Evolutionary conservation across 2,888 invertebrate genomes (phyloP), one percentile per base, ranked within the genome.

Genomic region (Aspidiotus destructor): DNA sequence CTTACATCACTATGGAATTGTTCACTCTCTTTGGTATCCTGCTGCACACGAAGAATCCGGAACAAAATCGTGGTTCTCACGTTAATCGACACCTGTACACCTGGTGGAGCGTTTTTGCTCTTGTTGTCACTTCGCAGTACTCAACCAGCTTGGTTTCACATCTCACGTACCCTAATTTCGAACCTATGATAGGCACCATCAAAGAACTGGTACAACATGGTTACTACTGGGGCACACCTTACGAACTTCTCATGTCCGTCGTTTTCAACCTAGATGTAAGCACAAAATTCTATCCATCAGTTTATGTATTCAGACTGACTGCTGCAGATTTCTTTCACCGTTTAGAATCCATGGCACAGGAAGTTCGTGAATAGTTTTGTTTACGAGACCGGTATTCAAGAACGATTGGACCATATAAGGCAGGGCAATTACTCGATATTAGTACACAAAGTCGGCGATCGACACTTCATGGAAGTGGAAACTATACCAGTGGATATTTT

Each of bases 141-240:
- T 72, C 71, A n/a, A 70, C 70, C 57, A 68, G 67, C 58, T 68
- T 71, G 8, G 69, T 64, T 41, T 71, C 72, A 11, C 70, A 70
- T 54, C 60, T 72, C 0, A 72, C 72, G 8, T 70, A 70, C n/a
- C 62, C 70, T 6, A 62, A 70, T 7, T 70, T 70, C 41, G 55
- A 68, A 1, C 62, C 68, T 8, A 57, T 70, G 40, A 42, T 67
- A 28, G 60, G 68, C 10, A 63, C 65, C 2, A 48, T 70, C 3
- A 61, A 69, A 61, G 61, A 62, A 40, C 61, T 71, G 60, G 60
- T 71, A 1, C 63, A 69, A 61, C 44, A 53, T 5, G 67, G 69
- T 16, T 70, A 70, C n/a, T 62, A 68, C 17, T 70, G 71, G 71
- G 71, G 70, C 1, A 60, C 70, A 8, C 70, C 65, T 7, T 71